Evolutionary conservation across 2,888 invertebrate species (phyloP), one percentile per base, ranked within the genome.

Genomic region (Selenia dentaria): DNA sequence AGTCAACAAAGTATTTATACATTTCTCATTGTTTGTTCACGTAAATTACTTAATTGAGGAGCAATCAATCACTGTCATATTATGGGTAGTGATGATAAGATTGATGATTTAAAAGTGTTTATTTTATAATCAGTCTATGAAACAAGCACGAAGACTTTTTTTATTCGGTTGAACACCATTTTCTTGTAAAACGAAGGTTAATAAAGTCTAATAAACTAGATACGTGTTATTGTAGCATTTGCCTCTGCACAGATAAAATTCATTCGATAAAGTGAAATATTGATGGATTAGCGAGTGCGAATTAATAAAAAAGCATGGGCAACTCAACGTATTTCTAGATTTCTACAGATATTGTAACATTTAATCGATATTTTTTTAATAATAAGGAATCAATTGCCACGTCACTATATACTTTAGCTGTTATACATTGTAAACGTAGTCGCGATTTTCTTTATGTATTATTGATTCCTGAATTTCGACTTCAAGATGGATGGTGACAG

Each of bases 401-500:
- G n/a, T n/a, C n/a, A n/a, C n/a, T n/a, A n/a, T n/a, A n/a, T n/a
- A n/a, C n/a, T n/a, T n/a, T n/a, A n/a, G n/a, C n/a, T n/a, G n/a
- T n/a, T n/a, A n/a, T n/a, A n/a, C n/a, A n/a, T n/a, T n/a, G n/a
- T n/a, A n/a, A n/a, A n/a, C n/a, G n/a, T n/a, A n/a, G n/a, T n/a
- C n/a, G n/a, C n/a, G n/a, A n/a, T n/a, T n/a, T n/a, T n/a, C n/a
- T n/a, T n/a, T n/a, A n/a, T n/a, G n/a, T n/a, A 24, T 71, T 67
- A 76, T 72, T 75, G 68, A 73, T 82, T 78, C 74, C 72, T 62
- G 54, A 76, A 77, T 77, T 80, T 77, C 71, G 66, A 59, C 68
- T 63, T 58, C 62, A 77, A 80, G 80, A 87, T 72, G 74, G 73
- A 87, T 83, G 74, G 76, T 65, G 78, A 79, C 81, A 82, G 71